Percentiles rank a stretch among this genome's conserved stretches.
Conservation (phyloP, 2,888 invertebrate species). For the Toxonevra muliebris region DNA sequence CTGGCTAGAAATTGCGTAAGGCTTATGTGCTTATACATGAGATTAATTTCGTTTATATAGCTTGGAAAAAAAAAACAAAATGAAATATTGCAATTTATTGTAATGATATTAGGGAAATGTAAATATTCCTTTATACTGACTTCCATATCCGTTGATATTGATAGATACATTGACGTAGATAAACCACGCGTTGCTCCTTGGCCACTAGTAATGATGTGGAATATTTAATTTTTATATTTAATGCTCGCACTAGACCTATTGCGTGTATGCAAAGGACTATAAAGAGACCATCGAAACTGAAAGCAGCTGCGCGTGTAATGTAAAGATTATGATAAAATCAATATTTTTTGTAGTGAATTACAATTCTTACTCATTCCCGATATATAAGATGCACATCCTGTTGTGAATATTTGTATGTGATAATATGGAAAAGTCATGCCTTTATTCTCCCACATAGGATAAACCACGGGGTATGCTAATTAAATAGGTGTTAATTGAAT, state of each 20-base stretch:
- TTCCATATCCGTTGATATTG: background rate
- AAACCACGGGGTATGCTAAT: background rate
- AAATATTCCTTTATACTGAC: background rate
- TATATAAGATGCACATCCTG: background rate
- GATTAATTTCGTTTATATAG: conserved; percentile 4
- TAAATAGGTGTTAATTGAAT: background rate
- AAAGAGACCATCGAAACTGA: background rate
- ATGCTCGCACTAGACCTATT: background rate
- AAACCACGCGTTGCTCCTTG: background rate
- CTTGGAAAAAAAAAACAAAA: background rate
- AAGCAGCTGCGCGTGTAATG: background rate
- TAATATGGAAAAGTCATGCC: background rate
- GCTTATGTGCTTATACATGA: conserved; percentile 7
- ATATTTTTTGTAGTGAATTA: background rate
- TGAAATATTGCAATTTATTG: background rate
- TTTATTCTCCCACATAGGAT: background rate
- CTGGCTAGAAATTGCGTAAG: conserved; percentile 16
- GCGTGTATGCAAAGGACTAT: background rate
- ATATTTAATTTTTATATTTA: background rate
- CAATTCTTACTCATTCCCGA: background rate
- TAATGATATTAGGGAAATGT: background rate
- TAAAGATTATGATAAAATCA: background rate
- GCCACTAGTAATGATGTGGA: background rate
- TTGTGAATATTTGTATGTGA: background rate
- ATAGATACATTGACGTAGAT: background rate